Base-by-base conservation (phyloP, 2,888 invertebrate genomes). In the Andricus curvator region DNA sequence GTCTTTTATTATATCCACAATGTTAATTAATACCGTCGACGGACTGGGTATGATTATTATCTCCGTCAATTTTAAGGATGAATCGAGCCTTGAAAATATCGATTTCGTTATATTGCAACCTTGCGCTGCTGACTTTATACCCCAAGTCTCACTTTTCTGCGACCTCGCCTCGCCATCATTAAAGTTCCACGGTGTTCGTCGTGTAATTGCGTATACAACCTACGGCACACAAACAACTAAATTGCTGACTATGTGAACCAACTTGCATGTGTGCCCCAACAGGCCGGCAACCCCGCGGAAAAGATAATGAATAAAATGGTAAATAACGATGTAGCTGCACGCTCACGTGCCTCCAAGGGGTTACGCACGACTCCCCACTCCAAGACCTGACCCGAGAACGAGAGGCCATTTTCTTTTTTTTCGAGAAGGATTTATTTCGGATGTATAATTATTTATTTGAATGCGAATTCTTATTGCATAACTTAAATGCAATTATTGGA, bases 241-340 rank as follows among this genome's bases (percentile, higher is more conserved):
- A 48, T 41, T 15, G 22, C 5, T 22, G 51, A 33, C 41, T 29
- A n/a, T 41, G 76, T 44, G 15, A 64, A 64, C 60, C 48, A 56
- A 56, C 60, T 80, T 77, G 56, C 41, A 77, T 80, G 81, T 76
- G 67, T 62, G 65, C 65, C 25, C 65, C 41, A 80, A 80, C 78
- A 64, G 78, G 62, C 79, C 70, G 80, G 79, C 78, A 80, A 77
- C 77, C 78, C 80, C 76, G 82, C 76, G 74, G 82, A 80, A 83
- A 84, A 82, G 84, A 84, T 85, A 86, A 85, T 83, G 86, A 87
- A 87, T 86, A 86, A 86, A 87, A 88, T 86, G 85, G 83, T 85
- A 83, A 88, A 88, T 88, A 84, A 88, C 84, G 82, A 84, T 80
- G 81, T 82, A 76, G 81, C 79, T 82, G 81, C 80, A 79, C 80